A percentile compares a stretch with the other conserved stretches of the same genome.
Conservation (phyloP, 2,888 invertebrate species). For the Drosophila diplacantha region DNA sequence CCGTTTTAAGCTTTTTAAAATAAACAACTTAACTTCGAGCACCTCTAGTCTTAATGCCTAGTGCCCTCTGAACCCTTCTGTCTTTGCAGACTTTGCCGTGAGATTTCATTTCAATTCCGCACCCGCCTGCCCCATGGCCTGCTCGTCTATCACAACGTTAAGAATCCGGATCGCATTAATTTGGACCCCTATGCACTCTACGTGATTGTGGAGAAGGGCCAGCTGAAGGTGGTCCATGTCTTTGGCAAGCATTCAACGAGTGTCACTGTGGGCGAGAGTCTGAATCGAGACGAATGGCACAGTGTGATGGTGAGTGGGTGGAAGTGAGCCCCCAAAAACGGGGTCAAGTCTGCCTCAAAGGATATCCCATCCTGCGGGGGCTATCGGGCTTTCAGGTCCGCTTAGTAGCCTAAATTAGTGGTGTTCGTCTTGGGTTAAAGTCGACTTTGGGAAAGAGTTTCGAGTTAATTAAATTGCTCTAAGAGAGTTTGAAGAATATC, state of each 20-base stretch:
- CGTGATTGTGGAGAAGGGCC: conserved; percentile 94
- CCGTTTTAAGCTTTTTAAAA: too few relatives aligned
- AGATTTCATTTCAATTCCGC: conserved; percentile 92
- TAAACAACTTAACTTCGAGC: background rate
- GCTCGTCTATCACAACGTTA: conserved; percentile 93
- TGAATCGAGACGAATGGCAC: conserved; percentile 94
- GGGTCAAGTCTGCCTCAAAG: conserved; percentile 31
- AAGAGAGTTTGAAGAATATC: background rate
- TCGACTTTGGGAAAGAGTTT: background rate
- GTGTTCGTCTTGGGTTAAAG: too few relatives aligned
- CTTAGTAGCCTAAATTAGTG: background rate
- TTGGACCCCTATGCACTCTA: conserved; percentile 93
- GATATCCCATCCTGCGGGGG: conserved; percentile 11
- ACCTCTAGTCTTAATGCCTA: conserved; percentile 18
- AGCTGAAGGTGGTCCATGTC: conserved; percentile 93
- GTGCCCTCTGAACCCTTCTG: background rate
- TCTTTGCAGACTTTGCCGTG: conserved; percentile 85
- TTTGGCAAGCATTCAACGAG: conserved; percentile 90
- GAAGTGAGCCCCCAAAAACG: conserved; percentile 11
- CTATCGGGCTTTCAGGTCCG: conserved; percentile 1
- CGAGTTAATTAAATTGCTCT: background rate
- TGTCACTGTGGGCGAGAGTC: conserved; percentile 90
- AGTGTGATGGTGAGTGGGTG: conserved; percentile 83
- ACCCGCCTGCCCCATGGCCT: conserved; percentile 92
- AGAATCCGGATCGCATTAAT: conserved; percentile 87